A percentile compares a stretch with the other conserved stretches of the same genome.
Evolutionary conservation across 2,797 vertebrate genomes (phyloP).

Genomic region (Pangasius larnaudii): DNA sequence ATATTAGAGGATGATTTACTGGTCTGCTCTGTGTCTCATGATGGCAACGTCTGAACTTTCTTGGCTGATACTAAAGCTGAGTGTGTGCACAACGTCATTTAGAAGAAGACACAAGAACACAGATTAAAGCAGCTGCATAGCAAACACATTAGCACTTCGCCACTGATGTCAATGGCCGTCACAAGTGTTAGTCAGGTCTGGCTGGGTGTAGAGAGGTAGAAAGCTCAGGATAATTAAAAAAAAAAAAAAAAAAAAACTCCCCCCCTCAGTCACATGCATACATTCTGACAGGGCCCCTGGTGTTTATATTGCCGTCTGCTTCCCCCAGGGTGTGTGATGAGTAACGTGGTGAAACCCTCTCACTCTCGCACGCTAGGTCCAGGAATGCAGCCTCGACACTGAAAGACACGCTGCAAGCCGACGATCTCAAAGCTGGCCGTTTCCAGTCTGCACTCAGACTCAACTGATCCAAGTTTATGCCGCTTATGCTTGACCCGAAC

Average conservation of each 20-base stretch:
- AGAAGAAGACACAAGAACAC: background rate
- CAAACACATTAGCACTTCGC: background rate
- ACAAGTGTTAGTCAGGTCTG: constrained; percentile 46
- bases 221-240: background rate
- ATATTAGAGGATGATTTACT: background rate
- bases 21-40: background rate
- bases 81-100: background rate
- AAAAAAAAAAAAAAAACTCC: background rate
- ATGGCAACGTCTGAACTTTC: constrained; percentile 14
- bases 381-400: constrained; percentile 39
- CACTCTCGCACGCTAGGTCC: constrained; percentile 48
- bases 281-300: constrained; percentile 22
- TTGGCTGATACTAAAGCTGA: background rate
- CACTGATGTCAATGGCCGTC: constrained; percentile 35
- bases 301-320: constrained; percentile 54
- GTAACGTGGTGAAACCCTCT: constrained; percentile 51
- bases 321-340: constrained; percentile 46
- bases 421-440: constrained; percentile 29
- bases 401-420: constrained; percentile 18
- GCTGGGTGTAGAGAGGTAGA: background rate
- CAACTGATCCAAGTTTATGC: background rate
- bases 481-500: background rate
- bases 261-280: background rate
- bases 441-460: constrained; percentile 26
- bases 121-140: background rate